These are phyloP conservation scores for Pseudolycoriella hygida DNA, from an alignment of 2,888 invertebrate species.

Conservation along the genomic window DNA sequence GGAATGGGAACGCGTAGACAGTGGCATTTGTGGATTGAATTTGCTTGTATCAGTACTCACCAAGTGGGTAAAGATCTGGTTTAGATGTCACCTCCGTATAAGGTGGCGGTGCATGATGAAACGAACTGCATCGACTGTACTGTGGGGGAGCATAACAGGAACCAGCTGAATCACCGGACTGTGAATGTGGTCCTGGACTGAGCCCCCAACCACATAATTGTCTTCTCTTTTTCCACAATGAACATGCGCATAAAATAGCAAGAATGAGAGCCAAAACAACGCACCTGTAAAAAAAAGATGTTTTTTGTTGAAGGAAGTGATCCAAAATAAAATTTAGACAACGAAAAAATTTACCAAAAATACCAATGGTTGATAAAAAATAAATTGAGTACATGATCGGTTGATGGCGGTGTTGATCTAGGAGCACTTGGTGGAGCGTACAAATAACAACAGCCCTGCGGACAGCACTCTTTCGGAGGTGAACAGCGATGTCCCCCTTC, in stretches of 20 bases:
- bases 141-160: slow-evolving; percentile 70
- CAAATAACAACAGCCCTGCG: slow-evolving; percentile 40
- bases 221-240: slow-evolving; percentile 39
- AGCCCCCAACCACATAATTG: slow-evolving; percentile 33
- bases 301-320: too few species aligned
- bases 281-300: slow-evolving; percentile 36
- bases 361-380: slow-evolving; percentile 54
- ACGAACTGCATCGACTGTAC: slow-evolving; percentile 68
- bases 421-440: slow-evolving; percentile 30
- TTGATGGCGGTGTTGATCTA: slow-evolving; percentile 32
- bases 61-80: slow-evolving; percentile 64
- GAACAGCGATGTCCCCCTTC: slow-evolving; percentile 51
- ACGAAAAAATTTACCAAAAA: slow-evolving; percentile 35
- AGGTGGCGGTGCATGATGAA: slow-evolving; percentile 67
- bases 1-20: too few species aligned
- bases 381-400: slow-evolving; percentile 39
- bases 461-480: slow-evolving; percentile 60
- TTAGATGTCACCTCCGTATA: slow-evolving; percentile 77
- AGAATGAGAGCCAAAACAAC: slow-evolving; percentile 50
- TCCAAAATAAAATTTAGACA: too few species aligned
- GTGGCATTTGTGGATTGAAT: too few species aligned
- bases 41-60: too few species aligned
- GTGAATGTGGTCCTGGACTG: slow-evolving; percentile 32
- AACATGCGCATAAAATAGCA: slow-evolving; percentile 50
- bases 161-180: slow-evolving; percentile 59